phyloP scores from a whole-genome alignment of 2,797 vertebrate genomes.

The Peromyscus eremicus region DNA sequence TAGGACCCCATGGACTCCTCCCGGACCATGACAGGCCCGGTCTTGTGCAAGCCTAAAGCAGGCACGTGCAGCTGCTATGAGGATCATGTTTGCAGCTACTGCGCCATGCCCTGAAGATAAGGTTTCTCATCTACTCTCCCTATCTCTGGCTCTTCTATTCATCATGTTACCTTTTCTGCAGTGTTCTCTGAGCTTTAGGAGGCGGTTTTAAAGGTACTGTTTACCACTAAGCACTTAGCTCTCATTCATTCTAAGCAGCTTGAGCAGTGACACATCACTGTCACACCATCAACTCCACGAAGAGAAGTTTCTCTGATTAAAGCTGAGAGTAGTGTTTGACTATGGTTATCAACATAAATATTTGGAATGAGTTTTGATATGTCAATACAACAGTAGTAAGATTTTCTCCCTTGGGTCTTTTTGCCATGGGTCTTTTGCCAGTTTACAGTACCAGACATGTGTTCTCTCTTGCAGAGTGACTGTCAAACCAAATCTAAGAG shows the following conservation, averaged over 20 bases:
- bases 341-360: not conserved
- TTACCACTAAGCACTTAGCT: not conserved
- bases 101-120: not conserved
- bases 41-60: not conserved
- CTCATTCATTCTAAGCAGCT: not conserved
- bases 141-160: not conserved
- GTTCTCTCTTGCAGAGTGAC: not conserved
- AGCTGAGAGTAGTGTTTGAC: not conserved
- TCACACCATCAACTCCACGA: not conserved
- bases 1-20: no score
- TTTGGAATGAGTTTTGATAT: not conserved
- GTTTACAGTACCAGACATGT: not conserved
- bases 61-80: not conserved
- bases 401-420: not conserved
- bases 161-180: not conserved
- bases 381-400: not conserved
- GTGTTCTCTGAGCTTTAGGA: not conserved
- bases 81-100: not conserved
- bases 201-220: not conserved
- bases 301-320: not conserved
- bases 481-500: not conserved
- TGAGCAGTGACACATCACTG: not conserved
- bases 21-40: no score
- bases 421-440: not conserved
- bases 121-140: not conserved